Evolutionary conservation across 2,888 invertebrate species (phyloP).

Genomic region (Harpalus rufipes): DNA sequence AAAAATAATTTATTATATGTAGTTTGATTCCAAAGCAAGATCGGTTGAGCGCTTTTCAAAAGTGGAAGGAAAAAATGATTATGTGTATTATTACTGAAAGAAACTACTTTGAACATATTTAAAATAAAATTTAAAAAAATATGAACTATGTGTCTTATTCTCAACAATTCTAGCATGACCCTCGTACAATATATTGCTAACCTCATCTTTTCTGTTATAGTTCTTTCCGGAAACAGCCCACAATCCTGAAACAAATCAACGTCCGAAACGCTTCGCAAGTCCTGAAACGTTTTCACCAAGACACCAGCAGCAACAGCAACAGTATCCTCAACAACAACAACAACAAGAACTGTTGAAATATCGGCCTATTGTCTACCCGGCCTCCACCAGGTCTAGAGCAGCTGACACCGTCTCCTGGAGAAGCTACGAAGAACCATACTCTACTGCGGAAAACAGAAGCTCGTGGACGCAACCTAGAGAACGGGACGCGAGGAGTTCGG

Average conservation of each 20-base stretch:
- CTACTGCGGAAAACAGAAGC: conserved; percentile 69
- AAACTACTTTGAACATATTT: too few relatives aligned
- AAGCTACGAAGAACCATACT: conserved; percentile 71
- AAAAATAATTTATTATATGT: too few relatives aligned
- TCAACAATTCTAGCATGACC: too few relatives aligned
- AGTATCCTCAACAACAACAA: conserved; percentile 60
- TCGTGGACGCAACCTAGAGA: conserved; percentile 67
- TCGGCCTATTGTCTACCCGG: conserved; percentile 64
- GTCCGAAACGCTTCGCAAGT: conserved; percentile 74
- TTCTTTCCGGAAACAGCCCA: conserved; percentile 95
- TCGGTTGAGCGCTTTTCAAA: too few relatives aligned
- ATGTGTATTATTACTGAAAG: too few relatives aligned
- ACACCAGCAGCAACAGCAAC: conserved; percentile 68
- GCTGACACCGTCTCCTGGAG: conserved; percentile 41
- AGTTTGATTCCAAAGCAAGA: too few relatives aligned
- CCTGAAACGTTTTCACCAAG: conserved; percentile 67
- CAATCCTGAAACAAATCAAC: conserved; percentile 91
- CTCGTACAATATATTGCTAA: too few relatives aligned
- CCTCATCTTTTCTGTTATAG: conserved; percentile 76
- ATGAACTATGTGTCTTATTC: too few relatives aligned
- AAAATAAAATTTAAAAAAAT: too few relatives aligned
- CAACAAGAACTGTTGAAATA: conserved; percentile 41
- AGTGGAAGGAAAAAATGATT: too few relatives aligned
- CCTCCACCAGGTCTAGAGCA: conserved; percentile 65
- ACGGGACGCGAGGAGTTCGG: conserved; percentile 67